Evolutionary conservation across 2,888 invertebrate species (phyloP).

Genomic region (Tuberolachnus salignus): DNA sequence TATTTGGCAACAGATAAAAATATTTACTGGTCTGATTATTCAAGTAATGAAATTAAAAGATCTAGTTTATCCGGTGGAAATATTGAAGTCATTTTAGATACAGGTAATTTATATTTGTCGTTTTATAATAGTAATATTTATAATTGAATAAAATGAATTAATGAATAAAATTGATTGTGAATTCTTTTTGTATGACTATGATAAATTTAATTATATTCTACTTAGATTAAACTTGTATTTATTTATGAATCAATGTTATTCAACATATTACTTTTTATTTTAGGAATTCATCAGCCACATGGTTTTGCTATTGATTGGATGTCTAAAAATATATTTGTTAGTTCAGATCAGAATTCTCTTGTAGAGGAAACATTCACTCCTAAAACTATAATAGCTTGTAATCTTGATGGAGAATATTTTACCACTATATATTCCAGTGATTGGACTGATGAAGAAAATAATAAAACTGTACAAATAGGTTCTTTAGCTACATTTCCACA

Average conservation of each 20-base stretch:
- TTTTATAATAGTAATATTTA: not conserved
- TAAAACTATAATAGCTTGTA: conserved; percentile 70
- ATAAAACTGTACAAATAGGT: conserved; percentile 63
- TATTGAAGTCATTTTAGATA: conserved; percentile 77
- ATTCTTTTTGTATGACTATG: not conserved
- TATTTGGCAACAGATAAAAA: conserved; percentile 71
- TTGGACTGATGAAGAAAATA: conserved; percentile 42
- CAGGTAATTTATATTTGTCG: no score
- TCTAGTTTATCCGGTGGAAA: conserved; percentile 73
- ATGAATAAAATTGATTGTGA: not conserved
- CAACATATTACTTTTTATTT: conserved; percentile 10
- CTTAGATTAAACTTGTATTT: not conserved
- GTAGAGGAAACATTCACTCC: conserved; percentile 31
- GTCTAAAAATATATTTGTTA: conserved; percentile 74
- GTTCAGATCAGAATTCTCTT: conserved; percentile 46
- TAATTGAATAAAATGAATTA: not conserved
- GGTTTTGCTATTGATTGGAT: conserved; percentile 86
- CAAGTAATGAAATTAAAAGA: conserved; percentile 76
- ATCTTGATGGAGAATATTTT: conserved; percentile 75
- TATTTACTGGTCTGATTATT: conserved; percentile 80
- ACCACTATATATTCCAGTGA: conserved; percentile 63
- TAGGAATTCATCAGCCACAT: conserved; percentile 67
- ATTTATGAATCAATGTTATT: conserved; percentile 29
- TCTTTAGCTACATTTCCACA: conserved; percentile 76
- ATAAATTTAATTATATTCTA: not conserved